Evolutionary conservation across 1,140 invertebrate genomes (phyloP).

Genomic region (Drosophila tropicalis): DNA sequence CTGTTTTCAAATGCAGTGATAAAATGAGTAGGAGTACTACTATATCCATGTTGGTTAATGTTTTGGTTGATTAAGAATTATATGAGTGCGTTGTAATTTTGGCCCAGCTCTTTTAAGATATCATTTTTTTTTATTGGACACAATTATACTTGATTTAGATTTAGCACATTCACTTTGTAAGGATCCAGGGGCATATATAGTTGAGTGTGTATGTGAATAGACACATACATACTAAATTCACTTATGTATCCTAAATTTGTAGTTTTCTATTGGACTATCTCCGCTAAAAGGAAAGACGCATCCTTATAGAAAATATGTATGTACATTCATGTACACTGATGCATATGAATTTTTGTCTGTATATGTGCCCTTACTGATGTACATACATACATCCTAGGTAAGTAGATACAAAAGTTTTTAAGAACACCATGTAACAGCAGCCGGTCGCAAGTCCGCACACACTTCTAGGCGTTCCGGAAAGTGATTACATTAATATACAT

Average conservation of each 20-base stretch:
- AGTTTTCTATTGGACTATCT: background rate
- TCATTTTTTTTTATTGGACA: background rate
- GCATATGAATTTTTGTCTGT: slow-evolving; percentile 6
- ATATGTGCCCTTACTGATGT: background rate
- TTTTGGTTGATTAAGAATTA: slow-evolving; percentile 7
- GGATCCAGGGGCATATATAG: background rate
- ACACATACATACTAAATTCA: slow-evolving; percentile 4
- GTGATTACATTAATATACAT: slow-evolving; percentile 11
- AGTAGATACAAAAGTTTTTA: slow-evolving; percentile 15
- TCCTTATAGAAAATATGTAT: slow-evolving; percentile 28
- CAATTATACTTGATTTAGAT: slow-evolving; percentile 7
- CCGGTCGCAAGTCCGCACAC: slow-evolving; percentile 8
- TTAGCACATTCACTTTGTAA: slow-evolving; percentile 11
- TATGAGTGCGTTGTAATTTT: background rate
- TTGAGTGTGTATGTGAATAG: background rate
- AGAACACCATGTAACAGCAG: slow-evolving; percentile 12
- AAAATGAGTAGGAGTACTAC: slow-evolving; percentile 8
- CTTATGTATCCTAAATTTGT: slow-evolving; percentile 22
- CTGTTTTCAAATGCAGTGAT: slow-evolving; percentile 11
- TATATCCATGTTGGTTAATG: slow-evolving; percentile 9
- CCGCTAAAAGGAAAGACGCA: background rate
- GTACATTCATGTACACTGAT: slow-evolving; percentile 29
- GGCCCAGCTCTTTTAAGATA: background rate
- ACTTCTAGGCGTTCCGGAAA: slow-evolving; percentile 5
- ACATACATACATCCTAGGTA: slow-evolving; percentile 18